These are phyloP conservation scores for Branchellion lobata DNA, from an alignment of 2,888 invertebrate genomes.

Conservation along the genomic window DNA sequence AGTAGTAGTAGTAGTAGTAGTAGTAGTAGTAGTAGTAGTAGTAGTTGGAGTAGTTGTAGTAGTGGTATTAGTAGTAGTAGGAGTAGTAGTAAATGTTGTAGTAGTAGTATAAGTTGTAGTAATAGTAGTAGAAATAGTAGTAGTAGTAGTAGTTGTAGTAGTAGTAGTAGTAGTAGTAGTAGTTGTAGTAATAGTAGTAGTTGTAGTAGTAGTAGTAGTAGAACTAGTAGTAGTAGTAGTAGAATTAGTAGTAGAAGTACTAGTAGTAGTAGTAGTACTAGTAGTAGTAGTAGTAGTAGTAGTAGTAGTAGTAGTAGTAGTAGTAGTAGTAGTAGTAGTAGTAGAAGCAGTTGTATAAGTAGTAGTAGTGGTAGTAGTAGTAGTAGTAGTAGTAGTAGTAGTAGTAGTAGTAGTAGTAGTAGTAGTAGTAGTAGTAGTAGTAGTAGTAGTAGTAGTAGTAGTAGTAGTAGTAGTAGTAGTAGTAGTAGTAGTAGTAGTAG, in stretches of 20 bases:
- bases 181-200: no score
- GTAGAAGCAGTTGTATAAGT: constrained; percentile 5
- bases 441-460: constrained; percentile 27
- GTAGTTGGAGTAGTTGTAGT: no score
- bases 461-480: constrained; percentile 18
- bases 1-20: constrained; percentile 29
- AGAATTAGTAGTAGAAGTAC: no score
- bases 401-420: constrained; percentile 20
- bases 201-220: no score
- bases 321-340: constrained; percentile 6
- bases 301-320: constrained; percentile 25
- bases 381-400: constrained; percentile 36
- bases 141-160: no score
- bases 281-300: constrained; percentile 26
- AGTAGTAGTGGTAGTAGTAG: constrained; percentile 38
- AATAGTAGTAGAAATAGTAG: no score
- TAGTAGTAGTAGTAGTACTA: background rate
- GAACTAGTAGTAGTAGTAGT: no score
- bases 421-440: constrained; percentile 29
- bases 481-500: constrained; percentile 27
- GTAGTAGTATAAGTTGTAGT: no score
- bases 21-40: constrained; percentile 21
- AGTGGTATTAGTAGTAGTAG: no score
- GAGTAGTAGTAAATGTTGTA: no score
- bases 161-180: no score